Conservation (phyloP, 2,888 invertebrate species). For the Tridacna crocea region DNA sequence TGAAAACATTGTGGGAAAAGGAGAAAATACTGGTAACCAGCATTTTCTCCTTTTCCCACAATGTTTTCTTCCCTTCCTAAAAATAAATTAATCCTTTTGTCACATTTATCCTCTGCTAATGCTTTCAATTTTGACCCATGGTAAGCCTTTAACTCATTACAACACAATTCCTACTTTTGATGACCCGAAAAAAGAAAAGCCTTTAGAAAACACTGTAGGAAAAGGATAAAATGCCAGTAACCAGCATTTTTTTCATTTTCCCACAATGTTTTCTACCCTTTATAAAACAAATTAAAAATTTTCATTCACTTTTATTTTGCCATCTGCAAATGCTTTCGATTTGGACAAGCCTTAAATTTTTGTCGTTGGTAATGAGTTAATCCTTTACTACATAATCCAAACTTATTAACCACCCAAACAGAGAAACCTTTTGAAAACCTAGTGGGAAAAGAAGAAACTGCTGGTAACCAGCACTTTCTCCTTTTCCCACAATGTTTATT, state of each 20-base stretch:
- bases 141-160: not conserved
- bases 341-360: too few relatives aligned
- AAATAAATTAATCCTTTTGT: not conserved
- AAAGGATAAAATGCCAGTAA: not conserved
- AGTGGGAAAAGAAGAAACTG: too few relatives aligned
- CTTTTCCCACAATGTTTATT: too few relatives aligned
- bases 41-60: slow-evolving; percentile 3
- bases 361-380: too few relatives aligned
- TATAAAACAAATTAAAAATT: not conserved
- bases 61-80: not conserved
- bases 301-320: too few relatives aligned
- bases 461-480: too few relatives aligned
- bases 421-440: too few relatives aligned
- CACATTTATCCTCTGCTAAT: not conserved
- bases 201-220: not conserved
- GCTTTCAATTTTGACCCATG: not conserved
- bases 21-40: not conserved
- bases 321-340: too few relatives aligned
- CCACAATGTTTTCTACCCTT: not conserved
- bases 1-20: slow-evolving; percentile 6
- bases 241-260: not conserved
- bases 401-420: too few relatives aligned
- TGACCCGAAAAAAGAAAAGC: not conserved
- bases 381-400: too few relatives aligned
- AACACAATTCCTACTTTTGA: not conserved